These are phyloP conservation scores for Brachypteracias leptosomus DNA, from an alignment of 2,113 vertebrate species.

Conservation along the genomic window DNA sequence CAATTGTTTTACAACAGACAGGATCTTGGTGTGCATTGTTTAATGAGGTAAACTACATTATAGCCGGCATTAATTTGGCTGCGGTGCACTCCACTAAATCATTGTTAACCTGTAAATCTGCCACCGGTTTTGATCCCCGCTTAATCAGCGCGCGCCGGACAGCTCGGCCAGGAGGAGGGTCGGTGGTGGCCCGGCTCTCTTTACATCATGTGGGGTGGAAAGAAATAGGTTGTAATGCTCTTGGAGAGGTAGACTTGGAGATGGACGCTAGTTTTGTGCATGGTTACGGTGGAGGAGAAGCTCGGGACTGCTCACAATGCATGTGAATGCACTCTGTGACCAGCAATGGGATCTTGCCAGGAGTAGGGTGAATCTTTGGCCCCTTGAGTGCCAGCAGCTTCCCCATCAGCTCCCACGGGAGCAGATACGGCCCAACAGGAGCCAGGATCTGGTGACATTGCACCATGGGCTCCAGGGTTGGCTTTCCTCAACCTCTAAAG, in stretches of 20 bases:
- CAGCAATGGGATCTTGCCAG: not conserved
- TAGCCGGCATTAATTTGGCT: conserved; percentile 71
- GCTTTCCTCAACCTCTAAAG: not conserved
- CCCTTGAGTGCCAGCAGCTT: not conserved
- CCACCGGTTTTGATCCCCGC: conserved; percentile 48
- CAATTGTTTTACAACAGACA: conserved; percentile 80
- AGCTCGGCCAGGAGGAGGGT: not conserved
- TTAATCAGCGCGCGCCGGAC: not conserved
- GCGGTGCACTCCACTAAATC: conserved; percentile 65
- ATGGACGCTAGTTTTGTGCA: fast-evolving
- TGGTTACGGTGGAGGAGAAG: not conserved
- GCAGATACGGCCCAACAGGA: not conserved
- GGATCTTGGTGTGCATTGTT: conserved; percentile 79
- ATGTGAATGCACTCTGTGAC: fast-evolving
- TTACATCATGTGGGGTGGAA: fast-evolving
- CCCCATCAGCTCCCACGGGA: not conserved
- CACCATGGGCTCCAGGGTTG: not conserved
- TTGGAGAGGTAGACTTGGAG: not conserved
- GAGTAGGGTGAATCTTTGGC: not conserved
- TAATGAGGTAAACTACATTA: conserved; percentile 83
- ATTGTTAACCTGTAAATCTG: conserved; percentile 76
- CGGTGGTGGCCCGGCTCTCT: not conserved
- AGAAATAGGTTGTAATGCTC: not conserved
- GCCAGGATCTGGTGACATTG: not conserved
- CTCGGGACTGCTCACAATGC: not conserved